Percentiles rank a stretch among this genome's conserved stretches.
These are phyloP conservation scores for Cynopterus brachyotis DNA, from an alignment of 2,113 vertebrate species.

Conservation along the genomic window DNA sequence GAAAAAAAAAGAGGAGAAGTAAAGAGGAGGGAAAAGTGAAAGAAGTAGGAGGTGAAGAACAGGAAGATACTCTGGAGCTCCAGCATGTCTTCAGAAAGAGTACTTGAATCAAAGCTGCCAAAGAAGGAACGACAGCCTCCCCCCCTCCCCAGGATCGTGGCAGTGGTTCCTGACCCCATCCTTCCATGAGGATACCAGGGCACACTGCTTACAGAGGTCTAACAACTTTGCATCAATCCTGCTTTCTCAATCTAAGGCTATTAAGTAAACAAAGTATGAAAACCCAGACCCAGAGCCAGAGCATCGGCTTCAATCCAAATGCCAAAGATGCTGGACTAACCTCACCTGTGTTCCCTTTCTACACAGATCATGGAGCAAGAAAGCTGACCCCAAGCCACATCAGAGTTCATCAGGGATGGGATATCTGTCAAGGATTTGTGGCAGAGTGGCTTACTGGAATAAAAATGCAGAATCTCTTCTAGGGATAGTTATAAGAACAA, in stretches of 20 bases:
- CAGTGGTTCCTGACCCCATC: neutral
- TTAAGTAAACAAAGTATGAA: neutral
- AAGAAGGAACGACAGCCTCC: neutral
- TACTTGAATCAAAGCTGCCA: neutral
- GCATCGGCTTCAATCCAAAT: neutral
- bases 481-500: conserved; percentile 35
- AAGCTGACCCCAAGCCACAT: conserved; percentile 1
- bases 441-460: conserved; percentile 21
- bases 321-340: neutral
- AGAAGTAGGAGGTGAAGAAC: neutral
- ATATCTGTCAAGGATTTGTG: conserved; percentile 8
- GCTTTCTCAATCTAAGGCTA: neutral
- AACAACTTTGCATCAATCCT: neutral
- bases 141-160: neutral
- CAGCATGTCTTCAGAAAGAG: neutral
- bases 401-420: conserved; percentile 6
- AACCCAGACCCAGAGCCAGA: neutral
- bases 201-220: neutral
- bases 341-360: conserved; percentile 20
- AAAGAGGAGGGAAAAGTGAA: neutral
- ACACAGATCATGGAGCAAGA: conserved; percentile 47
- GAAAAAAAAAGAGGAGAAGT: neutral
- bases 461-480: conserved; percentile 38
- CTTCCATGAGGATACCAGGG: neutral
- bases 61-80: neutral